Conservation (phyloP, 2,797 vertebrate genomes). For the Botia kubotai region DNA sequence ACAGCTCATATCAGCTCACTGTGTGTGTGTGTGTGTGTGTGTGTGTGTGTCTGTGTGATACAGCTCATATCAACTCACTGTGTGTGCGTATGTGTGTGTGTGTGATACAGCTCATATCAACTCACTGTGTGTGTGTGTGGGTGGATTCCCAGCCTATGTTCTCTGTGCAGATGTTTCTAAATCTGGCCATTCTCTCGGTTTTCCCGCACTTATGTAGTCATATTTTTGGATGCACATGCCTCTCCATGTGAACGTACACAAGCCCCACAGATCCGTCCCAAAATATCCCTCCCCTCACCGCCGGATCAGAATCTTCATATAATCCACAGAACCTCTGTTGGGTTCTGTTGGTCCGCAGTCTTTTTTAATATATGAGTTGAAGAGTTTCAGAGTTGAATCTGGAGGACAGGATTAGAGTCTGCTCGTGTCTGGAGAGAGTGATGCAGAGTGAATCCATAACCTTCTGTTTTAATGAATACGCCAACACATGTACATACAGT, state of each 20-base stretch:
- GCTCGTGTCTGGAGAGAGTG: slow-evolving; percentile 6
- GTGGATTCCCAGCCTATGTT: slow-evolving; percentile 45
- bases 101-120: background rate
- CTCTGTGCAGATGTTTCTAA: slow-evolving; percentile 48
- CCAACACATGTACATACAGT: background rate
- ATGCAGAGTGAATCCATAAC: slow-evolving; percentile 24
- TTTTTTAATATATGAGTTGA: slow-evolving; percentile 22
- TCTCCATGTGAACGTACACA: slow-evolving; percentile 56
- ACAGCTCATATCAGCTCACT: no score
- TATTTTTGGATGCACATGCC: slow-evolving; percentile 63
- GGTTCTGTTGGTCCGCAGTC: background rate
- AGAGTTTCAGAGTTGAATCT: slow-evolving; percentile 12
- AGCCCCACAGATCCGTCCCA: slow-evolving; percentile 42
- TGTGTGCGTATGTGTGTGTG: no score
- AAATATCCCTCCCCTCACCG: slow-evolving; percentile 30
- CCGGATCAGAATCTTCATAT: background rate
- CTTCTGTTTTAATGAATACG: slow-evolving; percentile 7
- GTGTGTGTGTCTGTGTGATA: no score
- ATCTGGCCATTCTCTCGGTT: slow-evolving; percentile 51
- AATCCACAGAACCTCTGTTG: background rate
- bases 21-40: background rate
- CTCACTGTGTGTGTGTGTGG: slow-evolving; percentile 24
- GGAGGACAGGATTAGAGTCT: slow-evolving; percentile 40
- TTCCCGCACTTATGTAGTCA: slow-evolving; percentile 36
- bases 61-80: no score